phyloP scores from a whole-genome alignment of 2,888 invertebrate species.

The Hartigia nigra region DNA sequence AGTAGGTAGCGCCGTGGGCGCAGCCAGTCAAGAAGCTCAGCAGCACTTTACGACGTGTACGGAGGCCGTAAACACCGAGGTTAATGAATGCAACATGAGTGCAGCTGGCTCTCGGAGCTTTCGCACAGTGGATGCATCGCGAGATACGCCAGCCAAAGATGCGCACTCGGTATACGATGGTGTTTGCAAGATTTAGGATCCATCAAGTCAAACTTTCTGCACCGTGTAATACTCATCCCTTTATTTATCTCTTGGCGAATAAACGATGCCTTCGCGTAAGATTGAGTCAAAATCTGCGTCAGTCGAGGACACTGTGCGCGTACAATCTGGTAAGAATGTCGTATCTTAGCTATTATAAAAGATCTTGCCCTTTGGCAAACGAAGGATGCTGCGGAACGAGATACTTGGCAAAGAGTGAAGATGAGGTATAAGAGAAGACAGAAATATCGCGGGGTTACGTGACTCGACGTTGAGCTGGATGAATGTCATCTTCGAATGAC shows the following conservation, averaged over 20 bases:
- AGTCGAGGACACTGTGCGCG: neutral
- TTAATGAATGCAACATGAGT: constrained; percentile 40
- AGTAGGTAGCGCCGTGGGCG: constrained; percentile 12
- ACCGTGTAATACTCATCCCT: neutral
- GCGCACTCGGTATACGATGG: neutral
- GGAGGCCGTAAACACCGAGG: constrained; percentile 32
- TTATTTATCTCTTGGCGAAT: neutral
- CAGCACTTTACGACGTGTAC: constrained; percentile 38
- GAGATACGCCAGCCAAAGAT: neutral
- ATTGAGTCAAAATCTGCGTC: neutral
- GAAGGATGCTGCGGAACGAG: neutral
- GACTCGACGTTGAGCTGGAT: constrained; percentile 4
- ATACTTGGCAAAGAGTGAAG: neutral
- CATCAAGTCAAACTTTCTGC: neutral
- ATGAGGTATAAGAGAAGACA: neutral
- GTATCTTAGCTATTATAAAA: neutral
- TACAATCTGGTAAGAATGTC: neutral
- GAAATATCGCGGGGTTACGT: neutral
- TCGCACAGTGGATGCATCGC: constrained; percentile 1
- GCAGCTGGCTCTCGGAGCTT: constrained; percentile 2
- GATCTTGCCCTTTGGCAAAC: neutral
- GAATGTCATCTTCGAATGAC: constrained; percentile 14
- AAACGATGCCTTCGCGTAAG: neutral
- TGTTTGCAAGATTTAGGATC: neutral
- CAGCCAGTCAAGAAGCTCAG: constrained; percentile 38